Evolutionary conservation across 2,888 invertebrate species (phyloP).

Genomic region (Tinea pellionella): DNA sequence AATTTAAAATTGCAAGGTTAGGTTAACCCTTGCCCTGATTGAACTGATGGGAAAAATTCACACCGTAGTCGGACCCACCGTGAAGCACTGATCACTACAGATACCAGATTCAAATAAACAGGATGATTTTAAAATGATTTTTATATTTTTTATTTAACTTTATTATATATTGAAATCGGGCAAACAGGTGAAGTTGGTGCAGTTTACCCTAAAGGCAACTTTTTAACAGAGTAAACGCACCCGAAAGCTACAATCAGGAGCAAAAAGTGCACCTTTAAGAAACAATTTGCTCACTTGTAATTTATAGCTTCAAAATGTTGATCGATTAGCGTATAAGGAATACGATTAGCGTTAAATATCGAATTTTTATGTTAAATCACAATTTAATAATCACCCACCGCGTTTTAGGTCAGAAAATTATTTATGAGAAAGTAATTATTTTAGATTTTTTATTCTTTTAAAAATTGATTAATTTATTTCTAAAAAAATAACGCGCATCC

Average conservation of each 20-base stretch:
- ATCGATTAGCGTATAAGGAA: conserved; percentile 29
- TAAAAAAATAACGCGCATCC: too few relatives aligned
- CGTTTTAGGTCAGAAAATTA: background rate
- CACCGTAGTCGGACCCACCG: background rate
- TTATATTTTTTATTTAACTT: background rate
- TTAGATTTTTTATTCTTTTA: background rate
- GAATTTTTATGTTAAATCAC: conserved; percentile 14
- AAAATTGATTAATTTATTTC: background rate
- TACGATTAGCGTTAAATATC: conserved; percentile 18
- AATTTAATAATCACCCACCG: conserved; percentile 7
- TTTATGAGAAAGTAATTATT: background rate
- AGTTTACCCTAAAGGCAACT: background rate
- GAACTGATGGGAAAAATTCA: background rate
- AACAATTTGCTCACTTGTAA: background rate
- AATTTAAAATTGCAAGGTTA: background rate
- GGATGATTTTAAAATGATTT: background rate
- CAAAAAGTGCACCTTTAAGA: background rate
- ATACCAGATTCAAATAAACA: too few relatives aligned
- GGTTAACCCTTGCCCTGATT: background rate
- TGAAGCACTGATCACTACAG: background rate
- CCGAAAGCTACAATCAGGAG: background rate
- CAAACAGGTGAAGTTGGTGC: background rate
- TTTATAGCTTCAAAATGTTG: conserved; percentile 19
- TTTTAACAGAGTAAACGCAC: background rate
- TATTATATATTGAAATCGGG: background rate